Evolutionary conservation across 2,888 invertebrate genomes (phyloP).

Genomic region (Cantharis rustica): DNA sequence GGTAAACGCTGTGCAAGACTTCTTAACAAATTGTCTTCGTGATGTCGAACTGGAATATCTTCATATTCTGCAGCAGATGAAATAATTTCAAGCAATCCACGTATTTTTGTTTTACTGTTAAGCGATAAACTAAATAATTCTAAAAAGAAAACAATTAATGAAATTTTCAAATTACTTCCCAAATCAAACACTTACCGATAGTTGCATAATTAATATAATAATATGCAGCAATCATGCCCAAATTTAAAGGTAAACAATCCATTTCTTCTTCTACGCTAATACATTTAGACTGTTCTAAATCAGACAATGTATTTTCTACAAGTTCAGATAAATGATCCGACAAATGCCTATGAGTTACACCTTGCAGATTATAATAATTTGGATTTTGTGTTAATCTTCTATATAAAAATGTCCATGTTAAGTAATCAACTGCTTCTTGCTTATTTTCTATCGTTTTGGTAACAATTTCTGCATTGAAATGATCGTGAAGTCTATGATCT

Average conservation of each 20-base stretch:
- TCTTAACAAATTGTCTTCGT: slow-evolving; percentile 86
- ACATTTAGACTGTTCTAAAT: slow-evolving; percentile 95
- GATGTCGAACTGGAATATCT: slow-evolving; percentile 90
- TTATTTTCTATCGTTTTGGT: slow-evolving; percentile 99
- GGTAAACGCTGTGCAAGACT: slow-evolving; percentile 61
- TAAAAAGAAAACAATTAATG: slow-evolving; percentile 53
- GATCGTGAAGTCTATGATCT: slow-evolving; percentile 97
- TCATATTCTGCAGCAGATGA: slow-evolving; percentile 97
- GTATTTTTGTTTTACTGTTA: slow-evolving; percentile 96
- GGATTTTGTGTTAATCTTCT: slow-evolving; percentile 97
- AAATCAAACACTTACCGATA: slow-evolving; percentile 68
- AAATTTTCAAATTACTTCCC: no score
- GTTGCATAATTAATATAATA: slow-evolving; percentile 99
- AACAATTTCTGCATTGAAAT: slow-evolving; percentile 99
- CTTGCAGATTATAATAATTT: slow-evolving; percentile 98
- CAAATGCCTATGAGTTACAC: slow-evolving; percentile 93
- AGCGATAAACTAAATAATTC: slow-evolving; percentile 97
- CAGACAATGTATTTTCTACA: slow-evolving; percentile 93
- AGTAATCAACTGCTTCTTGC: slow-evolving; percentile 98
- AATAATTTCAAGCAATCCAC: slow-evolving; percentile 96
- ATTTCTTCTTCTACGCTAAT: slow-evolving; percentile 98
- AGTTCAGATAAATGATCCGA: slow-evolving; percentile 98
- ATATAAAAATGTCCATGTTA: slow-evolving; percentile 99
- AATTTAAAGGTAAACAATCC: slow-evolving; percentile 94
- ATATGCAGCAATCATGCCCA: slow-evolving; percentile 99